Evolutionary conservation across 2,888 invertebrate genomes (phyloP).

Genomic region (Choreutis nemorana): DNA sequence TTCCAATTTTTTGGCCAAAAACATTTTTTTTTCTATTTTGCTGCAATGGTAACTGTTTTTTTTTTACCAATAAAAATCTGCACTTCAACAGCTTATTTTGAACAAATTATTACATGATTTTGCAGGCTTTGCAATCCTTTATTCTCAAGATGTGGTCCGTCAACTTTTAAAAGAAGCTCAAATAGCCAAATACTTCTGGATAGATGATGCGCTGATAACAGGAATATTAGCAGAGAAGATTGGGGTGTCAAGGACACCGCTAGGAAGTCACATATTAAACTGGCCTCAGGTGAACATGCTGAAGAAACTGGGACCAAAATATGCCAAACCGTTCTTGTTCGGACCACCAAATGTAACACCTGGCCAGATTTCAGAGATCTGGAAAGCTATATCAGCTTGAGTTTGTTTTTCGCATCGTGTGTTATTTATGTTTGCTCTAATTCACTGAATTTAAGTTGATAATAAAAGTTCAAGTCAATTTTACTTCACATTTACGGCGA

Average conservation of each 20-base stretch:
- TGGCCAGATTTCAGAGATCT: constrained; percentile 51
- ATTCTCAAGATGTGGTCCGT: constrained; percentile 69
- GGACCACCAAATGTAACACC: constrained; percentile 61
- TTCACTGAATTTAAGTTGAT: too few relatives aligned
- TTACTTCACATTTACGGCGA: too few relatives aligned
- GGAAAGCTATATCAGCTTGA: constrained; percentile 42
- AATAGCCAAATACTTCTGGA: constrained; percentile 77
- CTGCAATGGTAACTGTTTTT: too few relatives aligned
- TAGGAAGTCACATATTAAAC: constrained; percentile 46
- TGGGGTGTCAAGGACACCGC: constrained; percentile 62
- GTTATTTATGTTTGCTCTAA: too few relatives aligned
- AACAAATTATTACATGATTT: constrained; percentile 3
- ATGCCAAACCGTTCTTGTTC: constrained; percentile 51
- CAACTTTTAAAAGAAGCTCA: constrained; percentile 68
- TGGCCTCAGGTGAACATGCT: constrained; percentile 21
- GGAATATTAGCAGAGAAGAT: constrained; percentile 69
- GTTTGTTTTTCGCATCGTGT: constrained; percentile 1
- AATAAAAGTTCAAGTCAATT: too few relatives aligned
- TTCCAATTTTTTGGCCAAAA: too few relatives aligned
- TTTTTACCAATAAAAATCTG: too few relatives aligned
- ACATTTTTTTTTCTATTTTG: too few relatives aligned
- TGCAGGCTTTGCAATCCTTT: constrained; percentile 69
- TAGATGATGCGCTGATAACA: constrained; percentile 83
- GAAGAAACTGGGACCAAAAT: constrained; percentile 21
- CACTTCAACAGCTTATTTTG: too few relatives aligned